Conservation (phyloP, 2,888 invertebrate species). For the Syritta pipiens region DNA sequence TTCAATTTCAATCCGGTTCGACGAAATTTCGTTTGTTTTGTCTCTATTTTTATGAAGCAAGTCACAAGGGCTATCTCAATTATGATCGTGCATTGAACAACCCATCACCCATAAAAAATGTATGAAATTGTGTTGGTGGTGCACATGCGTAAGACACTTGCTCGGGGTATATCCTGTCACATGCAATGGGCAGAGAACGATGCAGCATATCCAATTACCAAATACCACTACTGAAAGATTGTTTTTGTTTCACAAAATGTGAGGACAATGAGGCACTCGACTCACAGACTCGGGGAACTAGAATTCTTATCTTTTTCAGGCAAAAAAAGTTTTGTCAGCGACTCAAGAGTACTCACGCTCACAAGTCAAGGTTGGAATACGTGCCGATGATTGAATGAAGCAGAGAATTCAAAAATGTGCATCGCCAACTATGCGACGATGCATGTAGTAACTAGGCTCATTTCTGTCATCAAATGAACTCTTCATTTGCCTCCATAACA, state of each 20-base stretch:
- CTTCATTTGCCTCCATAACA: no score
- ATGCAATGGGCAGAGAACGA: slow-evolving; percentile 11
- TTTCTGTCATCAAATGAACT: no score
- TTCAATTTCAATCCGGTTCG: slow-evolving; percentile 36
- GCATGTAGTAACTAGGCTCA: no score
- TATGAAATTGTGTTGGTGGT: slow-evolving; percentile 28
- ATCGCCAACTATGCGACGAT: no score
- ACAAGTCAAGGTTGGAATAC: no score
- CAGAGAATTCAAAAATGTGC: no score
- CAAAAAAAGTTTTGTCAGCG: no score
- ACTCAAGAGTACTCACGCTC: no score
- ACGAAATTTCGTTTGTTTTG: slow-evolving; percentile 17
- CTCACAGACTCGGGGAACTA: no score
- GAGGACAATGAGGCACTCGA: slow-evolving; percentile 1
- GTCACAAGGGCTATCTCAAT: background rate
- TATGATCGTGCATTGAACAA: slow-evolving; percentile 27
- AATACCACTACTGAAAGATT: slow-evolving; percentile 11
- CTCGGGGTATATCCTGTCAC: background rate
- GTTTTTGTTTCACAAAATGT: slow-evolving; percentile 25
- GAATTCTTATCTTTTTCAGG: no score
- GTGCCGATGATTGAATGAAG: no score
- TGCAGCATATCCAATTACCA: slow-evolving; percentile 43
- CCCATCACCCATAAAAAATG: slow-evolving; percentile 25
- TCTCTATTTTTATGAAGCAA: slow-evolving; percentile 12
- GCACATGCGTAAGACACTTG: slow-evolving; percentile 53